Conservation (phyloP, 2,797 vertebrate species). For the Acipenser oxyrinchus region DNA sequence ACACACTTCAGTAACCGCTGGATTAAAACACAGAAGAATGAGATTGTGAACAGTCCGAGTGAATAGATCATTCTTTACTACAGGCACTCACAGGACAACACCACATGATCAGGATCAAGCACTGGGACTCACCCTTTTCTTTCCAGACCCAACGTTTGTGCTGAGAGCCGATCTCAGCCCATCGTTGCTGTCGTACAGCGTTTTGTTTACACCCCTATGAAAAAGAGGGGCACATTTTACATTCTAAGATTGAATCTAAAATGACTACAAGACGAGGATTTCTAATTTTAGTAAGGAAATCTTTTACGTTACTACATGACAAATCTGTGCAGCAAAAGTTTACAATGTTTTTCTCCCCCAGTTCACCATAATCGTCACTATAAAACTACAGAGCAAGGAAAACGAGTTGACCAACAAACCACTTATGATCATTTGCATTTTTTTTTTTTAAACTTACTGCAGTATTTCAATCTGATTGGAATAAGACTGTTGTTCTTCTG, state of each 20-base stretch:
- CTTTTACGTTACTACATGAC: too few species aligned
- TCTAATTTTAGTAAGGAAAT: too few species aligned
- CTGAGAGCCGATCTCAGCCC: slow-evolving; percentile 45
- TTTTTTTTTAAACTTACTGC: slow-evolving; percentile 40
- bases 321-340: too few species aligned
- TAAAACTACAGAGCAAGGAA: too few species aligned
- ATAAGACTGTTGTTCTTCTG: slow-evolving; percentile 47
- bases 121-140: slow-evolving; percentile 37
- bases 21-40: not conserved
- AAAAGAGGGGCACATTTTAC: not conserved
- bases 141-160: slow-evolving; percentile 33
- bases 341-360: too few species aligned
- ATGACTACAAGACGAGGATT: too few species aligned
- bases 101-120: not conserved
- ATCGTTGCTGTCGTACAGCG: slow-evolving; percentile 62
- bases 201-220: slow-evolving; percentile 54
- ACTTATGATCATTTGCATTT: too few species aligned
- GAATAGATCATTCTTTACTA: not conserved
- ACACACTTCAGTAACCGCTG: not conserved
- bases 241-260: not conserved
- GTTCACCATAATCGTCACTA: too few species aligned
- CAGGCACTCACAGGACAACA: not conserved
- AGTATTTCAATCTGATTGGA: slow-evolving; percentile 47
- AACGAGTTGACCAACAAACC: too few species aligned
- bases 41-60: not conserved